Percentiles rank a stretch among this genome's conserved stretches.
These are phyloP conservation scores for Otolemur garnettii DNA, from an alignment of 2,113 vertebrate genomes.

Conservation along the genomic window DNA sequence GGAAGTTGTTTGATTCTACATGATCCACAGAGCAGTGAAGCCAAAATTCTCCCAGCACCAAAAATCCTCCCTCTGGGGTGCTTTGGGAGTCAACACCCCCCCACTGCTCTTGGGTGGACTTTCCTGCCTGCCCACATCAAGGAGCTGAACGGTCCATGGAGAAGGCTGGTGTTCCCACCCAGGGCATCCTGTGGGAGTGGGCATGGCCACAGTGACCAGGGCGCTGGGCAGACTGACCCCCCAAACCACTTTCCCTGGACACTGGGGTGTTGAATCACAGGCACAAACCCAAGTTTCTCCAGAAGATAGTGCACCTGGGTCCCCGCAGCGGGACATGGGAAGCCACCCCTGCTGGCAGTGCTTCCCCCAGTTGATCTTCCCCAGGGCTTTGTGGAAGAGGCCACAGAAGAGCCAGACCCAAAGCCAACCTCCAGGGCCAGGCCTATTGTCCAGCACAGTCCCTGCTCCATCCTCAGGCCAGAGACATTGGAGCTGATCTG, in stretches of 20 bases:
- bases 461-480: background rate
- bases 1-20: background rate
- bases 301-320: background rate
- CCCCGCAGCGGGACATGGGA: background rate
- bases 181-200: background rate
- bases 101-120: background rate
- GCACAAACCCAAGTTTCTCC: background rate
- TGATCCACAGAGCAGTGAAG: background rate
- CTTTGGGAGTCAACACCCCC: background rate
- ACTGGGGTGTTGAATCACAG: background rate
- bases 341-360: background rate
- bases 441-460: background rate
- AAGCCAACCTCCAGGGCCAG: background rate
- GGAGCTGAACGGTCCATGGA: background rate
- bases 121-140: background rate
- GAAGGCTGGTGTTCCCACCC: background rate
- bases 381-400: background rate
- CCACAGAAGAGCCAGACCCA: background rate
- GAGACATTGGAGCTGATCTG: background rate
- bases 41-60: background rate
- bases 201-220: background rate
- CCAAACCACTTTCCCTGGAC: background rate
- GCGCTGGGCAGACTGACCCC: background rate
- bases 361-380: background rate
- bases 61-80: background rate